A percentile compares a stretch with the other conserved stretches of the same genome.
Evolutionary conservation across 1,140 invertebrate genomes (phyloP).

Genomic region (Drosophila grimshawi): DNA sequence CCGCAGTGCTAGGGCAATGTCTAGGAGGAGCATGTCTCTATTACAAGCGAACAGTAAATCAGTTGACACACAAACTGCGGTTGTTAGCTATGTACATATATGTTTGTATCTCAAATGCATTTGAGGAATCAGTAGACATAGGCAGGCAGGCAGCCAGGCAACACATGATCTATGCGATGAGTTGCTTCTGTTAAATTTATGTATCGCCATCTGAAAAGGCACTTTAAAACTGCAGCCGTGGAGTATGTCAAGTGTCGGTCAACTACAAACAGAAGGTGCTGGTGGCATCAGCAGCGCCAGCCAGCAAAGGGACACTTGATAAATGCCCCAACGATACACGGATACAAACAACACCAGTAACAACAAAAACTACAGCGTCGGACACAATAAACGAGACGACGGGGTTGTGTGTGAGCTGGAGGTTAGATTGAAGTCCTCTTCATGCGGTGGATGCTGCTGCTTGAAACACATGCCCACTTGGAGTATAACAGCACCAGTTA

Average conservation of each 20-base stretch:
- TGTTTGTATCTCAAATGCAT: constrained; percentile 11
- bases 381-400: neutral
- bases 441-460: neutral
- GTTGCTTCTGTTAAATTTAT: constrained; percentile 55
- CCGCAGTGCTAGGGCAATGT: constrained; percentile 32
- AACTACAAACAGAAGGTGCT: constrained; percentile 52
- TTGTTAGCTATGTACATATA: neutral
- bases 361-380: constrained; percentile 1
- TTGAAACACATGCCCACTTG: constrained; percentile 20
- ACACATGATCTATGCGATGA: constrained; percentile 56
- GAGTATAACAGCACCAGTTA: constrained; percentile 2
- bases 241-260: constrained; percentile 64
- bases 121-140: constrained; percentile 2
- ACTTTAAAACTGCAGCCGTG: constrained; percentile 47
- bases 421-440: constrained; percentile 8
- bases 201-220: constrained; percentile 35
- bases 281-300: constrained; percentile 17
- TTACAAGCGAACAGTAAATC: constrained; percentile 34
- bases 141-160: constrained; percentile 7
- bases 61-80: constrained; percentile 1
- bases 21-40: constrained; percentile 37
- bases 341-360: constrained; percentile 15
- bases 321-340: constrained; percentile 26
- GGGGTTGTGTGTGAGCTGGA: neutral
- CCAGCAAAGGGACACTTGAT: constrained; percentile 46